Evolutionary conservation across 1,140 invertebrate species (phyloP).

Genomic region (Paralvinella palmiformis): DNA sequence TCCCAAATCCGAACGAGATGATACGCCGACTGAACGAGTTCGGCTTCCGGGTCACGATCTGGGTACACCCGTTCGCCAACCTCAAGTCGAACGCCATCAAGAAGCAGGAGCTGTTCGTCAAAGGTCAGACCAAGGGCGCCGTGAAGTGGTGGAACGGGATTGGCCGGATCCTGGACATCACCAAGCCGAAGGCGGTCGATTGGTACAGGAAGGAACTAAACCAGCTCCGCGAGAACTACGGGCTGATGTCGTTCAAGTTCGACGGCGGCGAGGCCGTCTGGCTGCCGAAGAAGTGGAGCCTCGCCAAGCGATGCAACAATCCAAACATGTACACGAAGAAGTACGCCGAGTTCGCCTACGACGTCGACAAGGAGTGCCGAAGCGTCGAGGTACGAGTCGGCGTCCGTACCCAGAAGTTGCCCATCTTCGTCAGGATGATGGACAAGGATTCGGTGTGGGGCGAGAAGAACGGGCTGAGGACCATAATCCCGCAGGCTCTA

Average conservation of each 20-base stretch:
- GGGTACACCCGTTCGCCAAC: slow-evolving; percentile 86
- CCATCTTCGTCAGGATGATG: slow-evolving; percentile 77
- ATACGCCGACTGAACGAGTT: slow-evolving; percentile 54
- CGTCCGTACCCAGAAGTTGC: slow-evolving; percentile 67
- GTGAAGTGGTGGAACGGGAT: slow-evolving; percentile 10
- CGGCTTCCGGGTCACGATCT: slow-evolving; percentile 71
- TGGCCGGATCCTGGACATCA: slow-evolving; percentile 31
- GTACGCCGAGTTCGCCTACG: slow-evolving; percentile 45
- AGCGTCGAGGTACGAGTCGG: slow-evolving; percentile 71
- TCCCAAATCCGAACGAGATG: slow-evolving; percentile 62
- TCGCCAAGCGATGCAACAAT: neutral
- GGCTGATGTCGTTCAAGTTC: slow-evolving; percentile 85
- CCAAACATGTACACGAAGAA: slow-evolving; percentile 29
- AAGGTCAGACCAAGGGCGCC: neutral
- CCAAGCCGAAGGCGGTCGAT: slow-evolving; percentile 45
- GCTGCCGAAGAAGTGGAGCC: slow-evolving; percentile 59
- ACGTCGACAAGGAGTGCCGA: slow-evolving; percentile 58
- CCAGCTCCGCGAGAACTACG: slow-evolving; percentile 56
- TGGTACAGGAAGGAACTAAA: slow-evolving; percentile 69
- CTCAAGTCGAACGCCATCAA: slow-evolving; percentile 55
- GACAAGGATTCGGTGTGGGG: slow-evolving; percentile 80
- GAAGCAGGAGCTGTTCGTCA: slow-evolving; percentile 1
- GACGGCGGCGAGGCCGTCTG: slow-evolving; percentile 85
- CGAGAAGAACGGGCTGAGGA: slow-evolving; percentile 74
- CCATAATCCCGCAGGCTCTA: slow-evolving; percentile 72